Conservation (phyloP, 2,797 vertebrate species). For the Lycodopsis pacificus region DNA sequence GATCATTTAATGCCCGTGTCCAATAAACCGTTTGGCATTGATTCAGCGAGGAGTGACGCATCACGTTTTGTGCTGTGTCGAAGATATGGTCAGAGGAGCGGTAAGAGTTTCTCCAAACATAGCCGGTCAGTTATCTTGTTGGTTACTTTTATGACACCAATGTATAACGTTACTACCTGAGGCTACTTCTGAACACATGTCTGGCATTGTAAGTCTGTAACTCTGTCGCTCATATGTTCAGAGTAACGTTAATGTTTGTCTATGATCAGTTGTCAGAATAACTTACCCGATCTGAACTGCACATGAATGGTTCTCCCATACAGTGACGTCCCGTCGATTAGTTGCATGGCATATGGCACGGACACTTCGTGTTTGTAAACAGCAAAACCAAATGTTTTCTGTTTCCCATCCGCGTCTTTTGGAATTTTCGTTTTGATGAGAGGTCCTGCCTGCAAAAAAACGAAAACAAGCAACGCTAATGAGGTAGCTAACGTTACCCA, state of each 20-base stretch:
- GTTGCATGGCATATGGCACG: constrained; percentile 91
- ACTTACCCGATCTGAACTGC: constrained; percentile 92
- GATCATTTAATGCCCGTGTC: too few relatives aligned
- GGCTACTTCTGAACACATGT: too few relatives aligned
- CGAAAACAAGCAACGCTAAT: neutral
- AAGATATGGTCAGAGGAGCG: neutral
- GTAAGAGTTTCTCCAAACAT: too few relatives aligned
- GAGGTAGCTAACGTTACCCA: neutral
- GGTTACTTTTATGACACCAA: neutral
- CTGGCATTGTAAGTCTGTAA: too few relatives aligned
- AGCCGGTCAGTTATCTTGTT: neutral
- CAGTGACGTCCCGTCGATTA: constrained; percentile 90
- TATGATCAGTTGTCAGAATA: neutral
- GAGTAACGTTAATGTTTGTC: too few relatives aligned
- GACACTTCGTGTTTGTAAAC: constrained; percentile 96
- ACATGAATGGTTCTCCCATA: constrained; percentile 91
- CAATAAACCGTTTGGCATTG: neutral
- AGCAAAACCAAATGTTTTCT: constrained; percentile 95
- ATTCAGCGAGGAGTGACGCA: neutral
- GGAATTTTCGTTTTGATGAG: constrained; percentile 94
- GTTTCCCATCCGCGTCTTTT: constrained; percentile 91
- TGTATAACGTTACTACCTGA: too few relatives aligned
- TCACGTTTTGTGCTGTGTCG: neutral
- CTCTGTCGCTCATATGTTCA: neutral
- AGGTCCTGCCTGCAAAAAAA: constrained; percentile 89